Conservation (phyloP, 2,113 vertebrate species). For the Cinclus cinclus region DNA sequence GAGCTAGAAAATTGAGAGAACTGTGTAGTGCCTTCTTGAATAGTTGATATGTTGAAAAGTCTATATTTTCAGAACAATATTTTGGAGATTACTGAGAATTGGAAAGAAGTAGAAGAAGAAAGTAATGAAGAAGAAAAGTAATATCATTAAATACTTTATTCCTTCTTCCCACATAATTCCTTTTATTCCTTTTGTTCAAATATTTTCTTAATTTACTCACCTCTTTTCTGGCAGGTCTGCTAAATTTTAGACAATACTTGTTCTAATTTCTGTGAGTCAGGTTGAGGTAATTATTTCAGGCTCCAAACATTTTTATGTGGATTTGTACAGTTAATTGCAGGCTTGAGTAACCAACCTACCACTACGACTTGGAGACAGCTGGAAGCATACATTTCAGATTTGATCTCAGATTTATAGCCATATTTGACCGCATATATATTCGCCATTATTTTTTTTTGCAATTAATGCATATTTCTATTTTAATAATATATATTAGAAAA, state of each 20-base stretch:
- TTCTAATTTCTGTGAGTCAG: slow-evolving; percentile 36
- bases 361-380: not conserved
- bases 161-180: not conserved
- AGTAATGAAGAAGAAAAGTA: not conserved
- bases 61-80: not conserved
- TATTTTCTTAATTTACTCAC: slow-evolving; percentile 30
- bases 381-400: not conserved
- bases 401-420: not conserved
- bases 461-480: not conserved
- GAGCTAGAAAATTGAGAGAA: not conserved
- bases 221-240: slow-evolving; percentile 9
- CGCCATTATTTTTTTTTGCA: not conserved
- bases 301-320: slow-evolving; percentile 42
- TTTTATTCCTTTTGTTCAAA: not conserved
- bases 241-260: slow-evolving; percentile 14
- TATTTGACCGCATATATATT: not conserved
- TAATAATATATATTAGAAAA: not conserved
- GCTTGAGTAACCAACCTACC: not conserved
- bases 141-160: not conserved
- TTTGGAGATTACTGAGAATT: not conserved
- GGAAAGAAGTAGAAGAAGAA: not conserved
- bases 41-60: not conserved
- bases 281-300: slow-evolving; percentile 38
- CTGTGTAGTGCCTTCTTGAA: not conserved
- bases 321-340: slow-evolving; percentile 29